Conservation (phyloP, 2,113 vertebrate genomes). For the Ptilonorhynchus violaceus region DNA sequence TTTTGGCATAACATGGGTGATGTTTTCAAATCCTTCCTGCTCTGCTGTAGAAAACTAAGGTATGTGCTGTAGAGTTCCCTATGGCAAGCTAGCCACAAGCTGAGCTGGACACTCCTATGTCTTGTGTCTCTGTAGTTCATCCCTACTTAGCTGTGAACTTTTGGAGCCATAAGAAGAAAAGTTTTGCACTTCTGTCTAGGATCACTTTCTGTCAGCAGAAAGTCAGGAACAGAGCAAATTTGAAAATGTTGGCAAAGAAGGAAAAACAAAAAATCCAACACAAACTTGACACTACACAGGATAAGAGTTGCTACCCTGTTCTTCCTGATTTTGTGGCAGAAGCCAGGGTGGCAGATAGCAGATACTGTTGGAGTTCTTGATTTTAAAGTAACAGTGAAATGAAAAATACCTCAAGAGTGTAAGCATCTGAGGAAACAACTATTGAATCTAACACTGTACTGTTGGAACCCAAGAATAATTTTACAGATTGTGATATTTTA, state of each 20-base stretch:
- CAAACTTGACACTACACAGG: not conserved
- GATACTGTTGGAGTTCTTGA: not conserved
- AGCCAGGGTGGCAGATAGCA: not conserved
- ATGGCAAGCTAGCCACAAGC: slow-evolving; percentile 6
- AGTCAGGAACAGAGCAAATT: slow-evolving; percentile 8
- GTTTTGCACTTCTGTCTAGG: slow-evolving; percentile 30
- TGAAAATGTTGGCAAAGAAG: slow-evolving; percentile 45
- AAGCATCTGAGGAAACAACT: not conserved
- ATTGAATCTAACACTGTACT: not conserved
- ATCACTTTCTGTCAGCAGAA: not conserved
- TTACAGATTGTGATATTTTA: not conserved
- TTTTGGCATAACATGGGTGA: slow-evolving; percentile 53
- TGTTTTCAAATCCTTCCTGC: slow-evolving; percentile 68
- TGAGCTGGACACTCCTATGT: slow-evolving; percentile 34
- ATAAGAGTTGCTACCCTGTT: not conserved
- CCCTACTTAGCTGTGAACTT: slow-evolving; percentile 60
- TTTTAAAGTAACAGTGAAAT: not conserved
- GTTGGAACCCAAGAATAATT: not conserved
- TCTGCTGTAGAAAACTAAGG: slow-evolving; percentile 43
- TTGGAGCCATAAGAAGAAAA: slow-evolving; percentile 43
- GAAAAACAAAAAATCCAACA: not conserved
- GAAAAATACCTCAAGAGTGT: not conserved
- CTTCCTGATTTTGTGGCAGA: not conserved
- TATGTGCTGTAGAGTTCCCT: slow-evolving; percentile 50
- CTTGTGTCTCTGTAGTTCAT: slow-evolving; percentile 50